phyloP scores from a whole-genome alignment of 2,888 invertebrate species.

The Pimpla rufipes region DNA sequence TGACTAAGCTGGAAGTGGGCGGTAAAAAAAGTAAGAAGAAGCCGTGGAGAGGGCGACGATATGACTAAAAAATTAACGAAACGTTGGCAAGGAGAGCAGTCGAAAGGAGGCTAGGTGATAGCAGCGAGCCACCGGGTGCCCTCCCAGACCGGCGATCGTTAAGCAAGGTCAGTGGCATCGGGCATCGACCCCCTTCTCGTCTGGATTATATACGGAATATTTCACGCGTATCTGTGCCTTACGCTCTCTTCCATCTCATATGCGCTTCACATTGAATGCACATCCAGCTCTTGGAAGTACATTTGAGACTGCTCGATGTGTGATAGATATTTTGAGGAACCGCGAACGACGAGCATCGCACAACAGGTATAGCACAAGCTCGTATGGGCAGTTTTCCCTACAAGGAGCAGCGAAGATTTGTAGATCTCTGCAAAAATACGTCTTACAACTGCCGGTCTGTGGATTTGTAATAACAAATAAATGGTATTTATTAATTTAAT shows the following conservation, averaged over 20 bases:
- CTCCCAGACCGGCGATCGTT: conserved; percentile 74
- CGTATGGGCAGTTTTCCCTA: too few species aligned
- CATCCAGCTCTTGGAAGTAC: neutral
- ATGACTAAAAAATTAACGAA: conserved; percentile 2
- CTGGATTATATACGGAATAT: neutral
- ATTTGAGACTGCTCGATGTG: too few species aligned
- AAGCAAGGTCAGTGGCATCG: conserved; percentile 80
- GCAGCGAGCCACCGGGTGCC: conserved; percentile 15
- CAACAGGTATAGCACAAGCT: too few species aligned
- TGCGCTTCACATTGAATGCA: neutral
- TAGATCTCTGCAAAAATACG: too few species aligned
- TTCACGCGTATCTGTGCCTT: neutral
- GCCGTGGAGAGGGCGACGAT: neutral
- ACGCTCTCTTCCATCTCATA: neutral
- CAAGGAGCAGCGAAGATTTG: too few species aligned
- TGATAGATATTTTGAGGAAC: too few species aligned
- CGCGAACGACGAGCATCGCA: too few species aligned
- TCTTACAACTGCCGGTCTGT: too few species aligned
- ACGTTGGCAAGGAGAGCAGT: conserved; percentile 7
- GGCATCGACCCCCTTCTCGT: conserved; percentile 74
- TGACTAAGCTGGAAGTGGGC: conserved; percentile 38
- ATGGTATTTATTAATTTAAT: too few species aligned
- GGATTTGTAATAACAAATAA: too few species aligned
- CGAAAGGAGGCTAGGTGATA: conserved; percentile 22
- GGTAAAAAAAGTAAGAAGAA: neutral